Conservation (phyloP, 2,113 vertebrate species). For the Eubucco bourcierii region DNA sequence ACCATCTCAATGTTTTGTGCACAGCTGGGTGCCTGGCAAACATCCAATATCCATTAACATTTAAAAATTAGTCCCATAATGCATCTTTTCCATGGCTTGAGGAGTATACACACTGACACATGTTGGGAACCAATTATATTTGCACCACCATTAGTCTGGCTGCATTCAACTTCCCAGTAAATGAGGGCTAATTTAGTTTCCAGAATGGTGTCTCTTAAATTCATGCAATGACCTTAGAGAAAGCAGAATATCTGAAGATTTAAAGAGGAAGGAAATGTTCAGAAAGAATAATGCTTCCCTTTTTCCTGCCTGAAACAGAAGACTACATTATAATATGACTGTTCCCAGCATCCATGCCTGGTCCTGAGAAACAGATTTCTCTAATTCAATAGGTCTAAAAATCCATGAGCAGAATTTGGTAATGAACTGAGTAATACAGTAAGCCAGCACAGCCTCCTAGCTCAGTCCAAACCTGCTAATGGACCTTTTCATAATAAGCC, state of each 20-base stretch:
- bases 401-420: slow-evolving; percentile 34
- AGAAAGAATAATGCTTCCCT: slow-evolving; percentile 44
- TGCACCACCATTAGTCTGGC: slow-evolving; percentile 77
- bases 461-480: slow-evolving; percentile 41
- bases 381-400: slow-evolving; percentile 38
- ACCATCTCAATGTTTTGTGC: slow-evolving; percentile 82
- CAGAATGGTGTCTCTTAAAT: slow-evolving; percentile 76
- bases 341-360: slow-evolving; percentile 20
- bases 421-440: neutral
- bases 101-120: slow-evolving; percentile 78
- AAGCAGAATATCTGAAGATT: slow-evolving; percentile 58
- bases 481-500: neutral
- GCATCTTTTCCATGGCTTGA: slow-evolving; percentile 79
- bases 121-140: slow-evolving; percentile 82
- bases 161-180: slow-evolving; percentile 78
- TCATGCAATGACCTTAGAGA: slow-evolving; percentile 74
- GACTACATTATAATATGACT: neutral
- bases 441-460: slow-evolving; percentile 32
- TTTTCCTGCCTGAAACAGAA: neutral
- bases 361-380: slow-evolving; percentile 31
- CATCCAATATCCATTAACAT: slow-evolving; percentile 85
- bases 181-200: slow-evolving; percentile 80
- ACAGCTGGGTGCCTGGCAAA: slow-evolving; percentile 85
- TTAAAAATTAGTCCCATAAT: slow-evolving; percentile 86
- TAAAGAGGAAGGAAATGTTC: slow-evolving; percentile 63